Evolutionary conservation across 2,113 vertebrate genomes (phyloP).

Genomic region (Nycticorax nycticorax): DNA sequence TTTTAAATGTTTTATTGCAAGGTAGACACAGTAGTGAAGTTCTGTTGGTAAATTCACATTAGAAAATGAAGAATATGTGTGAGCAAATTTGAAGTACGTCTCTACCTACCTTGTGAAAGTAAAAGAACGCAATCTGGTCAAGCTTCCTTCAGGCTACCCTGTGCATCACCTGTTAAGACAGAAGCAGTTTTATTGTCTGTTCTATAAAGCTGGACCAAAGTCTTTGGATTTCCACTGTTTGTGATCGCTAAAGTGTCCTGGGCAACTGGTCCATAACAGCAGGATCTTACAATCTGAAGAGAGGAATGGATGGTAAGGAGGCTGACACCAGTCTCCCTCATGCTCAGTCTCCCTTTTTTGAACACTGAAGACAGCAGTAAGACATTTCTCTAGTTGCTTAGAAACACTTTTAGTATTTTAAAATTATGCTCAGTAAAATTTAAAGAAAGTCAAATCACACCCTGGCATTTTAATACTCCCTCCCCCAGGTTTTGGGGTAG

Average conservation of each 20-base stretch:
- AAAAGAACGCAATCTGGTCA: neutral
- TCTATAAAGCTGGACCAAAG: neutral
- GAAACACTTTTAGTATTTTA: neutral
- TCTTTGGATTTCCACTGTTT: neutral
- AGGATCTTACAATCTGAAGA: neutral
- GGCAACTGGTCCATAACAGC: neutral
- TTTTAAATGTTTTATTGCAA: neutral
- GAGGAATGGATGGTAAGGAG: neutral
- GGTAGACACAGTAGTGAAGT: neutral
- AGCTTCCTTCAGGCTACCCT: neutral
- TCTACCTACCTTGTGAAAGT: neutral
- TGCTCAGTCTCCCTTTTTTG: neutral
- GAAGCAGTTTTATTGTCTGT: neutral
- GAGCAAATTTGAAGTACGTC: neutral
- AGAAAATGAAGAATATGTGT: neutral
- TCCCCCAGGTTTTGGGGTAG: neutral
- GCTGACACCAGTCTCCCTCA: neutral
- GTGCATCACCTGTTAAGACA: neutral
- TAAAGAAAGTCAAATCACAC: neutral
- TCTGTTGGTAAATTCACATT: neutral
- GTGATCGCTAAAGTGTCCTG: neutral
- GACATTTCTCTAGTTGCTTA: neutral
- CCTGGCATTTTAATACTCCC: neutral
- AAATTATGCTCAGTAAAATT: neutral
- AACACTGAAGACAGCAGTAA: neutral